These are phyloP conservation scores for Drosophila colorata DNA, from an alignment of 2,888 invertebrate genomes.

Conservation along the genomic window DNA sequence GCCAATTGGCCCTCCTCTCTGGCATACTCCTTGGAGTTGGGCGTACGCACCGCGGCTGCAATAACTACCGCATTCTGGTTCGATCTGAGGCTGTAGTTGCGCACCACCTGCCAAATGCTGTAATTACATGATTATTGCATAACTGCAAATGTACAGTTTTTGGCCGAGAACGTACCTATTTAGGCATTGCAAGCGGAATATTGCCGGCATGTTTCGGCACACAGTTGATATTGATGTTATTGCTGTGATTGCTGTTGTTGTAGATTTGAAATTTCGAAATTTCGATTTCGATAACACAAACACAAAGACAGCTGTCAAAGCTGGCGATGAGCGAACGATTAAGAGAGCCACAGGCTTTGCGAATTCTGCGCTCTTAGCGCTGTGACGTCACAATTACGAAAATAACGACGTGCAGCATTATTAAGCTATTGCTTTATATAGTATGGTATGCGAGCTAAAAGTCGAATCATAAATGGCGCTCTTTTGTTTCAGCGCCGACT, in stretches of 20 bases:
- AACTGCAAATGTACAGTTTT: neutral
- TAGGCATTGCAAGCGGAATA: constrained; percentile 18
- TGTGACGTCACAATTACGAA: too few relatives aligned
- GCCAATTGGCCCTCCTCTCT: constrained; percentile 91
- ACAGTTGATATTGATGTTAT: constrained; percentile 17
- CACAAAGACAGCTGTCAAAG: constrained; percentile 30
- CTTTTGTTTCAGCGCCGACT: too few relatives aligned
- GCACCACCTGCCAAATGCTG: constrained; percentile 37
- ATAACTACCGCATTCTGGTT: constrained; percentile 93
- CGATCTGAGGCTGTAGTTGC: constrained; percentile 20
- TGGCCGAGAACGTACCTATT: constrained; percentile 26
- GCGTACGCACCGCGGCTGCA: constrained; percentile 96
- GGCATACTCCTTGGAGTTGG: constrained; percentile 89
- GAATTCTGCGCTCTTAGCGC: too few relatives aligned
- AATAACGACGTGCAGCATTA: too few relatives aligned
- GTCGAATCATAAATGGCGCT: too few relatives aligned
- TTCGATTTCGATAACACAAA: constrained; percentile 39
- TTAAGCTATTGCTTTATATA: too few relatives aligned
- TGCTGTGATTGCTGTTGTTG: constrained; percentile 1
- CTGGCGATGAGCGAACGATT: constrained; percentile 8
- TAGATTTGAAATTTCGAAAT: constrained; percentile 20
- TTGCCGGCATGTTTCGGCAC: constrained; percentile 33
- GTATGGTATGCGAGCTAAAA: too few relatives aligned
- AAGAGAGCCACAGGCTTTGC: too few relatives aligned
- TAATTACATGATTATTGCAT: neutral